Conservation (phyloP, 2,888 invertebrate species). For the Drosophila mettleri region DNA sequence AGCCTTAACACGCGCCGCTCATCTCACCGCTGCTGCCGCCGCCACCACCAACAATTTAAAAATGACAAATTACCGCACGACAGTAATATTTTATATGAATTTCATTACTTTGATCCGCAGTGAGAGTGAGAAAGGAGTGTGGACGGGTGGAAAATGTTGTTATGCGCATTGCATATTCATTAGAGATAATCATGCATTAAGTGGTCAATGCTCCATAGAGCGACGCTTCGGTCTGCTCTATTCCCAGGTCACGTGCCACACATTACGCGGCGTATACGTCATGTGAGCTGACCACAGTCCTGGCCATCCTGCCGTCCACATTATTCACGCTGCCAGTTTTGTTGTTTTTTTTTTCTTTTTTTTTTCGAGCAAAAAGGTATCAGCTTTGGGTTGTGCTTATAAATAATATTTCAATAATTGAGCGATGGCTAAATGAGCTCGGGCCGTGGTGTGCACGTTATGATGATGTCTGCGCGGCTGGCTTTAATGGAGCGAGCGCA, state of each 20-base stretch:
- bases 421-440: constrained; percentile 50
- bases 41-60: constrained; percentile 23
- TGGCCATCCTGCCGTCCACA: constrained; percentile 1
- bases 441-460: constrained; percentile 17
- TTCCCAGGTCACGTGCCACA: constrained; percentile 53
- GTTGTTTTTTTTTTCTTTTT: not conserved
- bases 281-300: constrained; percentile 42
- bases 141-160: constrained; percentile 22
- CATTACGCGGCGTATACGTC: constrained; percentile 60
- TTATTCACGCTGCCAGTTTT: not conserved
- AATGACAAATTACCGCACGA: constrained; percentile 52
- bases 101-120: constrained; percentile 37
- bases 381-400: constrained; percentile 53
- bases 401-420: constrained; percentile 81
- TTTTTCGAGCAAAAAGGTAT: constrained; percentile 14
- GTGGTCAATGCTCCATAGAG: constrained; percentile 51
- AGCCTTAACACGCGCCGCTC: not conserved
- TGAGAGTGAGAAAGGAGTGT: not conserved
- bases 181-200: constrained; percentile 75
- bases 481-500: constrained; percentile 45
- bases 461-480: constrained; percentile 34
- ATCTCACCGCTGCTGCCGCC: not conserved
- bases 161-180: constrained; percentile 71
- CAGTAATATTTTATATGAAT: constrained; percentile 46
- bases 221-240: constrained; percentile 12